Evolutionary conservation across 2,797 vertebrate species (phyloP).

Genomic region (Hapalemur alaotrensis): DNA sequence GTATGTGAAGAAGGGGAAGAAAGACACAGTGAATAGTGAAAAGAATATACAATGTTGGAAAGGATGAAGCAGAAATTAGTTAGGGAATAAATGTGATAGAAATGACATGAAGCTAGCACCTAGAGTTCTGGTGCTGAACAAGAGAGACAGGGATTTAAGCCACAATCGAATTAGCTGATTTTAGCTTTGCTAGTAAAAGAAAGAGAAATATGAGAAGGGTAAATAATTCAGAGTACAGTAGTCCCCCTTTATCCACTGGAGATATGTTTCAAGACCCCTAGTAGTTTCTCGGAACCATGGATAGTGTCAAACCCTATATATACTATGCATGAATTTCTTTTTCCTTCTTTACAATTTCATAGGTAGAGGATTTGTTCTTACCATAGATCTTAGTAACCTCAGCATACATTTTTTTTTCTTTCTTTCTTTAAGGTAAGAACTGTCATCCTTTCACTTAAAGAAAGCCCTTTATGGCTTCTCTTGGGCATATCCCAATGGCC

Average conservation of each 20-base stretch:
- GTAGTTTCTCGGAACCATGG: background rate
- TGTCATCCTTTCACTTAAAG: background rate
- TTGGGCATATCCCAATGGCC: background rate
- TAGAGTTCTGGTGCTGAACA: background rate
- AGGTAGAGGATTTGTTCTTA: background rate
- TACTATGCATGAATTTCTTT: background rate
- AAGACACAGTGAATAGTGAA: background rate
- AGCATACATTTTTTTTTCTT: background rate
- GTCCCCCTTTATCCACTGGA: background rate
- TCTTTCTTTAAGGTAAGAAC: background rate
- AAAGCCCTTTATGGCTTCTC: background rate
- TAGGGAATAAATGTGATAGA: background rate
- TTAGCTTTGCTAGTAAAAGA: background rate
- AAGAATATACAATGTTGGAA: background rate
- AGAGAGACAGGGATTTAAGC: background rate
- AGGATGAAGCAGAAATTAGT: background rate
- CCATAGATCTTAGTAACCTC: background rate
- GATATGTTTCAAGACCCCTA: background rate
- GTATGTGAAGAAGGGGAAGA: background rate
- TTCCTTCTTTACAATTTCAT: background rate
- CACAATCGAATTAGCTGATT: background rate
- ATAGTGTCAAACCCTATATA: background rate
- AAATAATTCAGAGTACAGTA: background rate
- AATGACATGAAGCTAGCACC: background rate
- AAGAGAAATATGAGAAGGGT: background rate